These are phyloP conservation scores for Drosophila novamexicana DNA, from an alignment of 1,140 invertebrate genomes.

Conservation along the genomic window DNA sequence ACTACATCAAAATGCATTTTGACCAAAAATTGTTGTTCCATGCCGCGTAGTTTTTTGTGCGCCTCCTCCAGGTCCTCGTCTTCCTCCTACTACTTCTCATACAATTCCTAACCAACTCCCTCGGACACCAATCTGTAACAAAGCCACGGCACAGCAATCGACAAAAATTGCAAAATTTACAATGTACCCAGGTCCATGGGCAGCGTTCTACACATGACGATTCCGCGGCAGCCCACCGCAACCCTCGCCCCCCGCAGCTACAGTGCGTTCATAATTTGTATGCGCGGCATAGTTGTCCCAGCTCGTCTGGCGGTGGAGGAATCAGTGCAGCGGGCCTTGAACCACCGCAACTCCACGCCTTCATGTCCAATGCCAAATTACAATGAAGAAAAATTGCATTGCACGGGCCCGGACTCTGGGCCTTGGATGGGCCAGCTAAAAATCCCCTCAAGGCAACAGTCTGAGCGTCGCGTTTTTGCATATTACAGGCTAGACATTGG, in stretches of 20 bases:
- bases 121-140: constrained; percentile 60
- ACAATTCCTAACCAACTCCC: constrained; percentile 17
- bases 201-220: constrained; percentile 49
- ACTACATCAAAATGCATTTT: constrained; percentile 82
- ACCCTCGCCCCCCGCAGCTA: neutral
- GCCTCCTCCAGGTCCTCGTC: neutral
- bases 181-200: constrained; percentile 58
- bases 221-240: constrained; percentile 6
- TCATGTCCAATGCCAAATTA: constrained; percentile 57
- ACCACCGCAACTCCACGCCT: constrained; percentile 25
- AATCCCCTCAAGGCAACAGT: constrained; percentile 77
- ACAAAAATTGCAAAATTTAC: constrained; percentile 78
- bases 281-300: constrained; percentile 14
- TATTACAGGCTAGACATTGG: constrained; percentile 75
- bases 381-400: constrained; percentile 81
- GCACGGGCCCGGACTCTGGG: constrained; percentile 12
- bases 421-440: constrained; percentile 18
- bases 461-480: constrained; percentile 72
- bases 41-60: constrained; percentile 32
- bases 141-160: constrained; percentile 68
- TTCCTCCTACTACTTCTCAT: neutral
- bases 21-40: constrained; percentile 51
- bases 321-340: constrained; percentile 63
- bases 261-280: constrained; percentile 38
- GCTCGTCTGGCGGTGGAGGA: constrained; percentile 22